phyloP scores from a whole-genome alignment of 2,888 invertebrate genomes.

The Drosophila falleni region DNA sequence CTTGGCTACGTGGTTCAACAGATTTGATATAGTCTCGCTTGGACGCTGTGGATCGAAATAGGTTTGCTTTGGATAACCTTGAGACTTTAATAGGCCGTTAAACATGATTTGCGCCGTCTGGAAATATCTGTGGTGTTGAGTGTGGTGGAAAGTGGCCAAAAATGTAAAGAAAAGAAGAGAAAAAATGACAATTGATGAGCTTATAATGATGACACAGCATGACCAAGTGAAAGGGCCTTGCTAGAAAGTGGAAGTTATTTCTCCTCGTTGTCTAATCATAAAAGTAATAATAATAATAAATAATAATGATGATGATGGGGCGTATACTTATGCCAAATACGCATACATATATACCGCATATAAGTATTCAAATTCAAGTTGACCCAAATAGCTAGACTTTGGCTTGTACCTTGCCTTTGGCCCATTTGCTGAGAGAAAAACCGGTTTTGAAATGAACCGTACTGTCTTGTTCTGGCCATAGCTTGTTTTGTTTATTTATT shows the following conservation, averaged over 20 bases:
- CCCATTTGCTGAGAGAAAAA: constrained; percentile 59
- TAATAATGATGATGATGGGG: constrained; percentile 28
- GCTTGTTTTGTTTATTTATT: constrained; percentile 57
- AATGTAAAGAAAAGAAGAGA: constrained; percentile 29
- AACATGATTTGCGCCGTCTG: constrained; percentile 89
- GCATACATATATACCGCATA: constrained; percentile 1
- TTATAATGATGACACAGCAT: constrained; percentile 62
- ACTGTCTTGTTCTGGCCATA: constrained; percentile 17
- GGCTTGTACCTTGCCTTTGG: constrained; percentile 56
- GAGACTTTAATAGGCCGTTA: constrained; percentile 91
- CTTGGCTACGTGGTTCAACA: constrained; percentile 89
- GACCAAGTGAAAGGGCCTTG: constrained; percentile 72
- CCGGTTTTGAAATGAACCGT: constrained; percentile 61
- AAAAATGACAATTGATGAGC: constrained; percentile 48
- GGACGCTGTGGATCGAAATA: constrained; percentile 90
- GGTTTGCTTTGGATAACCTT: constrained; percentile 90
- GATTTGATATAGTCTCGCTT: constrained; percentile 89
- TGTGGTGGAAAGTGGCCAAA: constrained; percentile 19
- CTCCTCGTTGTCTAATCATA: constrained; percentile 51
- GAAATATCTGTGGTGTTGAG: constrained; percentile 87
- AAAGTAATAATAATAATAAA: constrained; percentile 29
- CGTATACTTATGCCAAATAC: constrained; percentile 37
- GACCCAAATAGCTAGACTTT: constrained; percentile 51
- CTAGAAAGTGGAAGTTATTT: constrained; percentile 79
- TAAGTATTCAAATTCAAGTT: constrained; percentile 13